Percentiles rank a stretch among this genome's conserved stretches.
These are phyloP conservation scores for Xenentodon cancila DNA, from an alignment of 2,797 vertebrate species.

Conservation along the genomic window DNA sequence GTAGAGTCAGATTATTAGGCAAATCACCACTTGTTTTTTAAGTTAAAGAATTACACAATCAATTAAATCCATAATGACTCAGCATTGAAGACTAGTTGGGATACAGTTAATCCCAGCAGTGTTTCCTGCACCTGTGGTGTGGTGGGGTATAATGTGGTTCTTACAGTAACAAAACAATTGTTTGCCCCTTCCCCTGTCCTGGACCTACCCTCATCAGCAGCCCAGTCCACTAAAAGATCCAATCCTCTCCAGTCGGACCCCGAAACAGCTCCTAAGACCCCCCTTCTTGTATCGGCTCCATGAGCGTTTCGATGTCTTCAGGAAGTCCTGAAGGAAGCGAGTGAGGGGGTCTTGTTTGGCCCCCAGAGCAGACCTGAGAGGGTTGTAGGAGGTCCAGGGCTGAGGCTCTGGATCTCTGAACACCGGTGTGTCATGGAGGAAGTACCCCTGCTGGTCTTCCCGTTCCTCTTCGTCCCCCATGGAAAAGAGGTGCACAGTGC, in stretches of 20 bases:
- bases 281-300: slow-evolving; percentile 83
- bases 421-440: slow-evolving; percentile 45
- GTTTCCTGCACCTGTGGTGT: too few species aligned
- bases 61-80: too few species aligned
- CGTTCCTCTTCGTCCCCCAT: slow-evolving; percentile 44
- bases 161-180: too few species aligned
- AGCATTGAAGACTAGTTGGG: too few species aligned
- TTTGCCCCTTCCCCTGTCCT: too few species aligned
- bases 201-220: slow-evolving; percentile 61
- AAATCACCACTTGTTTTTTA: too few species aligned
- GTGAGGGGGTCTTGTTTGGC: slow-evolving; percentile 54
- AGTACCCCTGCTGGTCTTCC: slow-evolving; percentile 20
- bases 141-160: too few species aligned
- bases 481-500: slow-evolving; percentile 36
- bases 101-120: too few species aligned
- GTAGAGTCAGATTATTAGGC: too few species aligned
- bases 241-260: slow-evolving; percentile 82
- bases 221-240: slow-evolving; percentile 85
- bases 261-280: slow-evolving; percentile 83
- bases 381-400: too few species aligned
- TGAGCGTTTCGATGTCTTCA: slow-evolving; percentile 79
- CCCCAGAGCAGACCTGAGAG: slow-evolving; percentile 25
- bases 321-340: slow-evolving; percentile 75
- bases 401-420: slow-evolving; percentile 20
- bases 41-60: too few species aligned